Evolutionary conservation across 2,797 vertebrate species (phyloP).

Genomic region (Clamator glandarius): DNA sequence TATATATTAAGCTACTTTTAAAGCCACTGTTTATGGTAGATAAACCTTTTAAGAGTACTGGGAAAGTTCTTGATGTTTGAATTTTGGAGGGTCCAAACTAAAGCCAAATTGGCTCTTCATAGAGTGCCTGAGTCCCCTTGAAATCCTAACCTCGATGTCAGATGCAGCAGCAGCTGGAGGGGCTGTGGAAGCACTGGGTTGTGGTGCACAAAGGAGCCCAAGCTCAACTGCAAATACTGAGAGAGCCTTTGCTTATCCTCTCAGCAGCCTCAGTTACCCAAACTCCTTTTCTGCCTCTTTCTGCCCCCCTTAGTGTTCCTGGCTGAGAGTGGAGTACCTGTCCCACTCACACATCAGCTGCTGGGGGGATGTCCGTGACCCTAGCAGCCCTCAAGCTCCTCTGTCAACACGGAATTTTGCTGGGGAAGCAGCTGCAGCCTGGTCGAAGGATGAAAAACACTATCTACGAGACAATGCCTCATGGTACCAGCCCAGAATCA

Average conservation of each 20-base stretch:
- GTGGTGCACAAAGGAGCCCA: background rate
- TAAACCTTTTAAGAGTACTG: background rate
- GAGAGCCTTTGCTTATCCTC: background rate
- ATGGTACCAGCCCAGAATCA: background rate
- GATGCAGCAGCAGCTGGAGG: background rate
- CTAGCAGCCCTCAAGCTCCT: background rate
- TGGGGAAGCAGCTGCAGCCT: background rate
- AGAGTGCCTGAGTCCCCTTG: accelerated
- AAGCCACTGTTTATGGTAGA: background rate
- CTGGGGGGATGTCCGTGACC: accelerated
- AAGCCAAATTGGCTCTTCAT: background rate
- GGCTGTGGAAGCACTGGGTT: background rate
- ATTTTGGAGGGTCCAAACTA: background rate
- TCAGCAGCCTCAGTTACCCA: background rate
- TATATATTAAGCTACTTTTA: background rate
- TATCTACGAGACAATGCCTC: background rate
- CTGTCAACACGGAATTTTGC: background rate
- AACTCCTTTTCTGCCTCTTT: background rate
- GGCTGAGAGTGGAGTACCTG: background rate
- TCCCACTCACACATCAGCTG: background rate
- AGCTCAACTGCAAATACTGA: background rate
- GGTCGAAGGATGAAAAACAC: background rate
- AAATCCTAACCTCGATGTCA: background rate
- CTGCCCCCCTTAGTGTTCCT: background rate
- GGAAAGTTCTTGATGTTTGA: background rate